phyloP scores from a whole-genome alignment of 2,113 vertebrate species.

The Thermophis baileyi region DNA sequence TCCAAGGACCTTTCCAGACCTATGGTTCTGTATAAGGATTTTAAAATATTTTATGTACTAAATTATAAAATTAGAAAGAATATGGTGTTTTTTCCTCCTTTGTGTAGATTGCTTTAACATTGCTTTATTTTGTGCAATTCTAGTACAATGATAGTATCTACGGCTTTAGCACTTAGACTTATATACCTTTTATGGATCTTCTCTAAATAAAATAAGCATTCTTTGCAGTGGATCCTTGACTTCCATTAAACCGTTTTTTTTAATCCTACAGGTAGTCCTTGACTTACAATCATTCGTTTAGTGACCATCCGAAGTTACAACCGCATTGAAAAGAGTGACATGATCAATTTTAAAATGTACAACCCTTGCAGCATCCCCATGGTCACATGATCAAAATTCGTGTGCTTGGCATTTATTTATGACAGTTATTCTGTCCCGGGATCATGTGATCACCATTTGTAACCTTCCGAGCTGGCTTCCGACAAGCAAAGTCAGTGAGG shows the following conservation, averaged over 20 bases:
- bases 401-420: neutral
- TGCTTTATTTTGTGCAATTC: neutral
- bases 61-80: neutral
- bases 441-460: too few relatives aligned
- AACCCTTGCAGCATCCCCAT: neutral
- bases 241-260: neutral
- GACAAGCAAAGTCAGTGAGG: too few relatives aligned
- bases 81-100: neutral
- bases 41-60: neutral
- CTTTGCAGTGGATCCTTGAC: neutral
- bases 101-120: neutral
- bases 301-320: neutral
- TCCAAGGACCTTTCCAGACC: neutral
- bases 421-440: neutral
- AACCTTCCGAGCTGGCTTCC: too few relatives aligned
- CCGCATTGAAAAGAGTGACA: neutral
- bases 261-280: neutral
- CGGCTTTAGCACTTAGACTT: too few relatives aligned
- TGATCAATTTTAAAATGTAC: neutral
- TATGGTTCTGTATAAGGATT: neutral
- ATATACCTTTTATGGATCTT: neutral
- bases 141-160: neutral
- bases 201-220: neutral
- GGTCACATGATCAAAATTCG: neutral
- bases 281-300: neutral